These are phyloP conservation scores for Uropsilus gracilis DNA, from an alignment of 2,113 vertebrate genomes.

Conservation along the genomic window DNA sequence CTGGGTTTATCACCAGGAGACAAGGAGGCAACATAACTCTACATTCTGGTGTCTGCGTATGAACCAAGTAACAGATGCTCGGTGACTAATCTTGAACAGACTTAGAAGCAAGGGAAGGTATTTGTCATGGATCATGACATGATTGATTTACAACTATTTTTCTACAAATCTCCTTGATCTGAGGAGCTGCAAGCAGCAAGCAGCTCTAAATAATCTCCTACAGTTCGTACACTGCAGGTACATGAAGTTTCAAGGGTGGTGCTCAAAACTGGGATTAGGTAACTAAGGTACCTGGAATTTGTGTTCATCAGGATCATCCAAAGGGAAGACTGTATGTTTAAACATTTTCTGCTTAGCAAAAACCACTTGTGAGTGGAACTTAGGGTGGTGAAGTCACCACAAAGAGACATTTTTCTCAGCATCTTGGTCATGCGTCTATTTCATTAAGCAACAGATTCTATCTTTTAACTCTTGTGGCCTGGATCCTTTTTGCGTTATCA, in stretches of 20 bases:
- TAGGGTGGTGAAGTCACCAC: neutral
- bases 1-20: neutral
- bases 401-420: neutral
- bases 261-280: neutral
- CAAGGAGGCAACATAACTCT: neutral
- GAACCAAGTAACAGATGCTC: neutral
- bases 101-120: neutral
- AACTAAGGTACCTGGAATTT: neutral
- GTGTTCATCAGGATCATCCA: neutral
- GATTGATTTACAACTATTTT: neutral
- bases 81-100: neutral
- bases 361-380: neutral
- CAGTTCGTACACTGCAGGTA: neutral
- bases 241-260: constrained; percentile 17
- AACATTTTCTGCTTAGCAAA: neutral
- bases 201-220: constrained; percentile 20
- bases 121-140: neutral
- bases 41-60: neutral
- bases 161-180: neutral
- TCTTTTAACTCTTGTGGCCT: neutral
- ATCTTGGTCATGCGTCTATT: neutral
- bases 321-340: neutral
- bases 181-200: too few relatives aligned
- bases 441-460: neutral
- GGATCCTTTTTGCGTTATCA: neutral